Evolutionary conservation across 2,888 invertebrate genomes (phyloP).

Genomic region (Oligia latruncula): DNA sequence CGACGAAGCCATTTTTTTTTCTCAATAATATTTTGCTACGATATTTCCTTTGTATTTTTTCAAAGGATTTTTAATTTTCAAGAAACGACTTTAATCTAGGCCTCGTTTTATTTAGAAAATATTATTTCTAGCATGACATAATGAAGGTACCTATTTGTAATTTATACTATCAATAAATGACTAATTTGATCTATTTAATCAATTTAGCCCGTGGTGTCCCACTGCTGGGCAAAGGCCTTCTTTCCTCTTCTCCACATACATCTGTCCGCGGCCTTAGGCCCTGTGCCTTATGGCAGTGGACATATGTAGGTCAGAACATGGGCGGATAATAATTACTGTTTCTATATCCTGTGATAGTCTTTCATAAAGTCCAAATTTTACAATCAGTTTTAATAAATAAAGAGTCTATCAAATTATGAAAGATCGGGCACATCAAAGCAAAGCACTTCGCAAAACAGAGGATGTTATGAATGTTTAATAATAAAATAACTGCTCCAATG

Average conservation of each 20-base stretch:
- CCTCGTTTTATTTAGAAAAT: background rate
- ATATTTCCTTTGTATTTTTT: constrained; percentile 16
- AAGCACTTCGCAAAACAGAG: background rate
- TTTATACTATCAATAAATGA: too few relatives aligned
- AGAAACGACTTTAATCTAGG: background rate
- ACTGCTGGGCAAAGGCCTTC: background rate
- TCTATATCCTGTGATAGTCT: background rate
- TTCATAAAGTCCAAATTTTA: constrained; percentile 10
- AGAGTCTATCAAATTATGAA: constrained; percentile 18
- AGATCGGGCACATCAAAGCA: background rate
- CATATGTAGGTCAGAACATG: background rate
- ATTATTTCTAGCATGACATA: background rate
- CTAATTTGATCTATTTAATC: background rate
- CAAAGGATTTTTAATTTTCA: constrained; percentile 11
- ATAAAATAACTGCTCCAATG: background rate
- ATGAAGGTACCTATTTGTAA: too few relatives aligned
- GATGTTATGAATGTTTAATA: background rate
- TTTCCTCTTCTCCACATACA: too few relatives aligned
- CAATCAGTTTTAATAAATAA: constrained; percentile 20
- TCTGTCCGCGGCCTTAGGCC: too few relatives aligned
- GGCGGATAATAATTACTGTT: too few relatives aligned
- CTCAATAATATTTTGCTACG: constrained; percentile 4
- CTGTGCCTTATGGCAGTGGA: background rate
- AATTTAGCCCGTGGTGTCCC: background rate
- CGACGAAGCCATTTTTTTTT: constrained; percentile 1